Conservation (phyloP, 2,888 invertebrate genomes). For the Tromatobia lineatoria region DNA sequence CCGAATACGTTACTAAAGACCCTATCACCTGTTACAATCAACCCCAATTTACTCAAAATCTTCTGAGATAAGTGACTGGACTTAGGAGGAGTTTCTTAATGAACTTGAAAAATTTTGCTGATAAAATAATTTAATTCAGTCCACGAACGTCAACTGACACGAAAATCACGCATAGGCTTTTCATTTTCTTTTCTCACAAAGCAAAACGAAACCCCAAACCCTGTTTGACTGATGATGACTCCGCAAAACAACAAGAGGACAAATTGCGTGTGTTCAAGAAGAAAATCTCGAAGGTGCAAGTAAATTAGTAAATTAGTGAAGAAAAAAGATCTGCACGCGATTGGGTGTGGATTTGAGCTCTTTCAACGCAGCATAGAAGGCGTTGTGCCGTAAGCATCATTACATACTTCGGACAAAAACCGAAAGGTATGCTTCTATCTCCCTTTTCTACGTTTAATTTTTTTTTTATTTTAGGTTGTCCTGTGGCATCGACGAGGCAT, state of each 20-base stretch:
- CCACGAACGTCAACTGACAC: too few species aligned
- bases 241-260: not conserved
- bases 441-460: conserved; percentile 70
- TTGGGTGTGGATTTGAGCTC: not conserved
- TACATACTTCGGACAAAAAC: conserved; percentile 68
- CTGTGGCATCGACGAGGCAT: conserved; percentile 38
- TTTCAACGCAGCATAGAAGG: not conserved
- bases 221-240: too few species aligned
- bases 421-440: conserved; percentile 71
- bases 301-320: conserved; percentile 28
- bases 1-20: too few species aligned
- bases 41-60: too few species aligned
- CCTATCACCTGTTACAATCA: too few species aligned
- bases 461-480: conserved; percentile 72
- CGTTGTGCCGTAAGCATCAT: conserved; percentile 1
- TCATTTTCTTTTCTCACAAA: too few species aligned
- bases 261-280: not conserved
- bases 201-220: too few species aligned
- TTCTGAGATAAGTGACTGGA: too few species aligned
- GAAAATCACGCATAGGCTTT: too few species aligned
- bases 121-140: too few species aligned
- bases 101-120: too few species aligned
- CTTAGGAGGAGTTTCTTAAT: too few species aligned
- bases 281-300: conserved; percentile 16
- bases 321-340: not conserved